Conservation (phyloP, 2,113 vertebrate genomes). For the Leuciscus idus region DNA sequence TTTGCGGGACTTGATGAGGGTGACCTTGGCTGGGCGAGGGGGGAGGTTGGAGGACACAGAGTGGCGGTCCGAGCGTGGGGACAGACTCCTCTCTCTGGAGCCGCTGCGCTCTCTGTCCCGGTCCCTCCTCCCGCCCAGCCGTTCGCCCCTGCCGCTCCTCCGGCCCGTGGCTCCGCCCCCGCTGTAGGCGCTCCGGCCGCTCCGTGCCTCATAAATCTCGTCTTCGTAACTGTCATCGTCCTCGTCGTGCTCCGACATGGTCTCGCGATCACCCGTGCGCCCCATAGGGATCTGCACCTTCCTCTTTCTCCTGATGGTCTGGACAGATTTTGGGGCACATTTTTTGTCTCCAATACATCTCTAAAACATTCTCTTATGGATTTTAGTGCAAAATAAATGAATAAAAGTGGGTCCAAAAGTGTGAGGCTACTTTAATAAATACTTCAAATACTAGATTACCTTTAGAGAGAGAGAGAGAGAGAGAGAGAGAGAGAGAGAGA, state of each 20-base stretch:
- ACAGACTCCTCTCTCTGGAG: slow-evolving; percentile 91
- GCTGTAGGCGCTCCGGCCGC: slow-evolving; percentile 77
- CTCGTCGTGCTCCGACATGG: slow-evolving; percentile 90
- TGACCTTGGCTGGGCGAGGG: slow-evolving; percentile 93
- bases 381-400: not conserved
- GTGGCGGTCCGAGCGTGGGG: slow-evolving; percentile 88
- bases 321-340: slow-evolving; percentile 3
- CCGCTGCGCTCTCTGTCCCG: slow-evolving; percentile 84
- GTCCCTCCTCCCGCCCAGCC: slow-evolving; percentile 82
- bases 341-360: not conserved
- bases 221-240: slow-evolving; percentile 97
- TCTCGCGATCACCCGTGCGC: slow-evolving; percentile 88
- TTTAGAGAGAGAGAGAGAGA: too few species aligned
- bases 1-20: slow-evolving; percentile 94
- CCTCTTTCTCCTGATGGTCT: slow-evolving; percentile 97
- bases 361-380: not conserved
- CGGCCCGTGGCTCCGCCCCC: slow-evolving; percentile 73
- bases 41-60: slow-evolving; percentile 89
- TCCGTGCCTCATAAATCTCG: slow-evolving; percentile 85
- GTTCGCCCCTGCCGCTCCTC: slow-evolving; percentile 78
- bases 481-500: too few species aligned
- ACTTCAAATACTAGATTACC: too few species aligned
- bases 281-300: slow-evolving; percentile 93
- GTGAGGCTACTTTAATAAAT: too few species aligned
- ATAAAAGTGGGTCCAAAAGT: not conserved